These are phyloP conservation scores for Neodon shergylaensis DNA, from an alignment of 2,113 vertebrate genomes.

Conservation along the genomic window DNA sequence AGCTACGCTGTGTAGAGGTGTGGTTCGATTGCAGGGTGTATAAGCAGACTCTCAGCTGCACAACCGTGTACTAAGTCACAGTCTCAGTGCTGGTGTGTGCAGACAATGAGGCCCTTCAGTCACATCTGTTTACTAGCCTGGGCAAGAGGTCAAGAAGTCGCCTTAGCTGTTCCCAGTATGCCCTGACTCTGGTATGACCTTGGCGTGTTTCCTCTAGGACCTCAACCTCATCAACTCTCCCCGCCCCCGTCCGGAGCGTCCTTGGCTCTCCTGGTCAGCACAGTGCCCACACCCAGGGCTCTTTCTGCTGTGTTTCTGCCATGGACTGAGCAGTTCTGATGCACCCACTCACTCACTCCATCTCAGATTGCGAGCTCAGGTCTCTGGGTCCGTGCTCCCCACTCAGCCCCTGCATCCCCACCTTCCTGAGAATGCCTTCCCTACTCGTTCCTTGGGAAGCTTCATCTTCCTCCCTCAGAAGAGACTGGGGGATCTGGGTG, in stretches of 20 bases:
- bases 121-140: fast-evolving
- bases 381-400: fast-evolving
- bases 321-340: fast-evolving
- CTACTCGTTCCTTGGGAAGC: neutral
- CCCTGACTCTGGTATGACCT: fast-evolving
- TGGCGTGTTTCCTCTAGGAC: neutral
- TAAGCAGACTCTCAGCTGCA: fast-evolving
- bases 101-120: neutral
- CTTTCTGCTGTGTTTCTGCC: too few relatives aligned
- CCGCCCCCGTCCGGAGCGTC: too few relatives aligned
- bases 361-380: neutral
- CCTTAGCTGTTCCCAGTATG: fast-evolving
- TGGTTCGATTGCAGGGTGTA: fast-evolving
- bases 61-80: fast-evolving
- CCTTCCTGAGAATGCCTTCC: fast-evolving
- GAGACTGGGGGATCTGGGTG: fast-evolving
- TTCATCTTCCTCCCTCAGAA: fast-evolving
- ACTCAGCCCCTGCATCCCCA: neutral
- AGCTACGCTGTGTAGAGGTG: fast-evolving
- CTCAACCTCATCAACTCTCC: neutral
- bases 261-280: too few relatives aligned
- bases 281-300: fast-evolving
- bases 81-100: fast-evolving
- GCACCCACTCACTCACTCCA: too few relatives aligned
- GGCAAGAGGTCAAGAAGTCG: too few relatives aligned